These are phyloP conservation scores for Indicator indicator DNA, from an alignment of 2,113 vertebrate species.

Conservation along the genomic window DNA sequence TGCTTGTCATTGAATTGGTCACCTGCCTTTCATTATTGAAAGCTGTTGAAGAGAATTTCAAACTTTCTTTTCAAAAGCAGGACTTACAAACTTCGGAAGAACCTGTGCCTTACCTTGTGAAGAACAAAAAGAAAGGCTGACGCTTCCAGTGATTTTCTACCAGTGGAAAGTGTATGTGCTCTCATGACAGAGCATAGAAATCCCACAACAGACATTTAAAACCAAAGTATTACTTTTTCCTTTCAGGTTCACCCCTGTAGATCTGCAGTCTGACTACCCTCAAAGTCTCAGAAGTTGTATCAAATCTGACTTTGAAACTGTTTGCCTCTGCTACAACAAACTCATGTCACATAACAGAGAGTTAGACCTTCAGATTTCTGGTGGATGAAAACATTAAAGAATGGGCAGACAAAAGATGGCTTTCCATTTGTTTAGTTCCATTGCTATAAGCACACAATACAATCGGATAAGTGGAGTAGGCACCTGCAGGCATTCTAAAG, in stretches of 20 bases:
- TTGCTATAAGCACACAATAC: not conserved
- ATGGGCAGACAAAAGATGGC: not conserved
- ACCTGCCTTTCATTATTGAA: not conserved
- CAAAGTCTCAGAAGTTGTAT: not conserved
- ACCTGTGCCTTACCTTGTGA: not conserved
- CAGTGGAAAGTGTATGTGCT: not conserved
- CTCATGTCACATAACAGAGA: not conserved
- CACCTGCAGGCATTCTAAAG: not conserved
- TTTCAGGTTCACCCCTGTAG: not conserved
- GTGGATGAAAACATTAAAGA: not conserved
- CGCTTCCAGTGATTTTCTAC: not conserved
- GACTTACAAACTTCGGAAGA: not conserved
- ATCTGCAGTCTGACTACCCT: not conserved
- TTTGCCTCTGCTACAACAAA: not conserved
- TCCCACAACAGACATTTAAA: not conserved
- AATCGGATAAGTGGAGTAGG: not conserved
- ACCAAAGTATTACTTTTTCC: not conserved
- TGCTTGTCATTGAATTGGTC: not conserved
- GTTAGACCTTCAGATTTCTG: not conserved
- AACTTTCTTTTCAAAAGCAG: not conserved
- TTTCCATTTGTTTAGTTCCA: not conserved
- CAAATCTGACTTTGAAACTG: not conserved
- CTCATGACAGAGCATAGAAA: not conserved
- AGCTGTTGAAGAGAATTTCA: not conserved
- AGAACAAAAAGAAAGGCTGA: not conserved